These are phyloP conservation scores for Ormia ochracea DNA, from an alignment of 2,888 invertebrate species.

Conservation along the genomic window DNA sequence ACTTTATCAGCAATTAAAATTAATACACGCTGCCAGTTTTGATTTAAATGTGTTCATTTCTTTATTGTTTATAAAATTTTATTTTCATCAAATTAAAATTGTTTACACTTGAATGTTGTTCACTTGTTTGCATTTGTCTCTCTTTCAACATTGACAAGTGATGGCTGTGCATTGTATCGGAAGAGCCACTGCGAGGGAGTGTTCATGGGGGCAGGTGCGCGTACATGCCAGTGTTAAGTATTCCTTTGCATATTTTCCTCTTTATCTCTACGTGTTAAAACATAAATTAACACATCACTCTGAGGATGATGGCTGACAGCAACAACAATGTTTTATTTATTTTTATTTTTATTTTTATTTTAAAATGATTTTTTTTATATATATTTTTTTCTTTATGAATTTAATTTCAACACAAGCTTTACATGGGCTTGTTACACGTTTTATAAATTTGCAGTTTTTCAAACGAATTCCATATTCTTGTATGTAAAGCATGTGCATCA, in stretches of 20 bases:
- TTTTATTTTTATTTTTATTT: conserved; percentile 23
- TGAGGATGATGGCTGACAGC: conserved; percentile 7
- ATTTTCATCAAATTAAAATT: conserved; percentile 16
- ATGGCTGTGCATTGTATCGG: neutral
- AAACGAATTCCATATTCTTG: neutral
- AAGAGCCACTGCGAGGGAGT: neutral
- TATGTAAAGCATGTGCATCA: neutral
- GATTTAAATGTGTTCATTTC: neutral
- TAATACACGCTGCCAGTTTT: neutral
- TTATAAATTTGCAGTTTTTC: too few relatives aligned
- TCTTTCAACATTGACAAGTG: conserved; percentile 44
- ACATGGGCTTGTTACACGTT: conserved; percentile 27
- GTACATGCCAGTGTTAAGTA: neutral
- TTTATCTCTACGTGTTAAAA: conserved; percentile 34
- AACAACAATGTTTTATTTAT: conserved; percentile 20
- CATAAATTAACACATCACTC: conserved; percentile 51
- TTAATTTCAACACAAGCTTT: conserved; percentile 21
- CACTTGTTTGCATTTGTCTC: conserved; percentile 19
- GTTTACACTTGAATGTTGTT: conserved; percentile 37
- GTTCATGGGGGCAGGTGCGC: neutral
- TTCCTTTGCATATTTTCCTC: neutral
- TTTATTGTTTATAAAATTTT: neutral
- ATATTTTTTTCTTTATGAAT: conserved; percentile 7
- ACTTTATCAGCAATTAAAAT: neutral
- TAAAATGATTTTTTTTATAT: neutral